Evolutionary conservation across 2,113 vertebrate species (phyloP), one percentile per base, ranked within the genome.

Genomic region (Tachuris rubrigastra): DNA sequence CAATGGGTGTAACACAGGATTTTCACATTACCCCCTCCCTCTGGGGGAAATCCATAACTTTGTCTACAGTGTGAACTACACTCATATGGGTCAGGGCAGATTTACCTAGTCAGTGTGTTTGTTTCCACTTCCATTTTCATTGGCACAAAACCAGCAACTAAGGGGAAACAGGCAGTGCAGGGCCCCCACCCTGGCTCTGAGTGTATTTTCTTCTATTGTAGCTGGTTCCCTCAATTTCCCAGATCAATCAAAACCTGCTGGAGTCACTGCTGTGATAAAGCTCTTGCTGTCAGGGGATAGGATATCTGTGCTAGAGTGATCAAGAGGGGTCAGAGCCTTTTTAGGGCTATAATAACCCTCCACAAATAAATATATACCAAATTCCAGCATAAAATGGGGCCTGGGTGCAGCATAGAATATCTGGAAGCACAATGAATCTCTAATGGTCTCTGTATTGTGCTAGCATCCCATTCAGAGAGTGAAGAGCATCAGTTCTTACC

Each of bases 121-220:
- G 94, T 96, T 98, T 96, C 94, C 94, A 93, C 87, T 97, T 98
- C 94, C 86, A 96, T 98, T 98, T 98, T 98, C 90, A 97, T 96
- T 98, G 97, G 97, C 74, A 93, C 41, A 73, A 88, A 93, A 50
- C 93, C 97, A 98, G 96, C 74, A 97, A 97, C 94, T 93, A 97
- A 97, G 92, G 93, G 96, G 95, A 98, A 98, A 81, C 86, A 94
- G 83, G 96, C 88, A 95, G 95, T 88, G 86, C 93, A 95, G 89
- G 87, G 77, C 94, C 95, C 93, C 94, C 89, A 93, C 85, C 88
- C 92, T 97, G 95, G 76, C 94, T 96, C 63, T 85, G 86, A 95
- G 81, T 17, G 1, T 96, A 96, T 97, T 97, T 88, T 97, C 49
- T 97, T 96, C 92, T 96, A 90, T 97, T 98, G 94, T 97, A 96